These are phyloP conservation scores for Euzophera pinguis DNA, from an alignment of 2,888 invertebrate species.

Conservation along the genomic window DNA sequence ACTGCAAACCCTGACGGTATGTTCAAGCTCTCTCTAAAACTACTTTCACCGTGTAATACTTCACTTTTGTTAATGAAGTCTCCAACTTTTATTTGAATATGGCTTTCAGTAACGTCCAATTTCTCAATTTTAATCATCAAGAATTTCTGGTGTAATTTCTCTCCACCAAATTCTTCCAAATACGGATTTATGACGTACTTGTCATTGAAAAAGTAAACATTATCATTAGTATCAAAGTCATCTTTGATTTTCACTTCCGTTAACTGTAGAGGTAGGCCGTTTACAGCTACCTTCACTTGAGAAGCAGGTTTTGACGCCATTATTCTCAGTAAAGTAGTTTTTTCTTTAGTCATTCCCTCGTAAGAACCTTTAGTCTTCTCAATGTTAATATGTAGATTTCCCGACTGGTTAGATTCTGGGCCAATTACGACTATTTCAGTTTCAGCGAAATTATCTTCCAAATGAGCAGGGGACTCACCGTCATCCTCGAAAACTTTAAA, in stretches of 20 bases:
- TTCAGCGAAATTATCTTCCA: conserved; percentile 40
- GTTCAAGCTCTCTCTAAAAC: conserved; percentile 27
- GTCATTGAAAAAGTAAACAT: conserved; percentile 49
- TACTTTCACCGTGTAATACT: conserved; percentile 37
- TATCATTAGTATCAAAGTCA: conserved; percentile 44
- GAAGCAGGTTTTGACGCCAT: conserved; percentile 42
- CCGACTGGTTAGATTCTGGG: conserved; percentile 35
- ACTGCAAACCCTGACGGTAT: conserved; percentile 37
- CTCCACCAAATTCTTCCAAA: conserved; percentile 31
- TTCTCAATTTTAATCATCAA: conserved; percentile 54
- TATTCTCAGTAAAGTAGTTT: conserved; percentile 54
- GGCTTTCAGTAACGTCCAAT: conserved; percentile 43
- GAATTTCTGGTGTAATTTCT: conserved; percentile 40
- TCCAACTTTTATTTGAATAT: conserved; percentile 55
- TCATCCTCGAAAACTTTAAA: conserved; percentile 67
- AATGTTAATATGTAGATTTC: conserved; percentile 42
- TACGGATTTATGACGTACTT: conserved; percentile 53
- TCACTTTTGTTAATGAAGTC: conserved; percentile 37
- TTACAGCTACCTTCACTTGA: conserved; percentile 46
- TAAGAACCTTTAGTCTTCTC: conserved; percentile 53
- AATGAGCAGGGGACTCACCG: conserved; percentile 53
- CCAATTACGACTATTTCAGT: conserved; percentile 45
- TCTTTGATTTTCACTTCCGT: conserved; percentile 38
- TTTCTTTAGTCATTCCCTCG: conserved; percentile 45
- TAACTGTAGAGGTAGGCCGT: conserved; percentile 42